A percentile compares a stretch with the other conserved stretches of the same genome.
These are phyloP conservation scores for Apolygus lucorum DNA, from an alignment of 1,140 invertebrate genomes.

Conservation along the genomic window DNA sequence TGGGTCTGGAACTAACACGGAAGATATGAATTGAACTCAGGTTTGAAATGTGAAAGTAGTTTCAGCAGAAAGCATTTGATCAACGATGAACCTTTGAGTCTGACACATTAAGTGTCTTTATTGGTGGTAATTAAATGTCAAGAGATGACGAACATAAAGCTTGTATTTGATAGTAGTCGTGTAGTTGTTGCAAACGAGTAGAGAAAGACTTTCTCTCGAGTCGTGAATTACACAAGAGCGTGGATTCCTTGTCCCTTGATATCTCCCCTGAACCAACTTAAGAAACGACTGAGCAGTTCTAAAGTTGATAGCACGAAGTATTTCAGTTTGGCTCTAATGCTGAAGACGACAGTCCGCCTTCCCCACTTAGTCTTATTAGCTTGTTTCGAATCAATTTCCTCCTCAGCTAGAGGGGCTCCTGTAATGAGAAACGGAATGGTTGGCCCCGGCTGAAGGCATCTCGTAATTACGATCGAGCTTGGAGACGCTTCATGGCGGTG, in stretches of 20 bases:
- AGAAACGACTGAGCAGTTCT: neutral
- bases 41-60: too few relatives aligned
- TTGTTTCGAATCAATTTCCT: neutral
- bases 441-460: neutral
- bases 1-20: too few relatives aligned
- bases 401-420: neutral
- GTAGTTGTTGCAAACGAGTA: too few relatives aligned
- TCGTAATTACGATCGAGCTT: neutral
- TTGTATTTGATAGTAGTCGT: too few relatives aligned
- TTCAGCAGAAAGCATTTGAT: too few relatives aligned
- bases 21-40: too few relatives aligned
- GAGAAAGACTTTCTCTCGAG: too few relatives aligned
- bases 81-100: too few relatives aligned
- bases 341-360: neutral
- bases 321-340: neutral
- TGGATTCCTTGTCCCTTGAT: neutral
- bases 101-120: too few relatives aligned
- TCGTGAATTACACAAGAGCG: too few relatives aligned
- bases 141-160: too few relatives aligned
- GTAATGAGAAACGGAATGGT: neutral
- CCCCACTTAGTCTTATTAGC: neutral
- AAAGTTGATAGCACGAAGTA: neutral
- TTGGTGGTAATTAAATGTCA: too few relatives aligned
- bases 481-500: neutral
- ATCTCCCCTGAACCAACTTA: neutral